These are phyloP conservation scores for Hetaerina americana DNA, from an alignment of 1,140 invertebrate species.

Conservation along the genomic window DNA sequence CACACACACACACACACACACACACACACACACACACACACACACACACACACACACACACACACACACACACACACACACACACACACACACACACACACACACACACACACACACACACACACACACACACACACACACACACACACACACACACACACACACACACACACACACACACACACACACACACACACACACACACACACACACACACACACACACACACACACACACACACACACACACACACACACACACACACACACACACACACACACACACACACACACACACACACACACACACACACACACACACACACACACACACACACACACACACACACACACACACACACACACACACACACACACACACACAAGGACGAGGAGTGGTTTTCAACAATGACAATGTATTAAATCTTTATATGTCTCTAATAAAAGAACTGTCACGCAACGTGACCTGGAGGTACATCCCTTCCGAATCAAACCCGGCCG, in stretches of 20 bases:
- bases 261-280: slow-evolving; percentile 19
- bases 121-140: slow-evolving; percentile 7
- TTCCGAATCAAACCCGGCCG: too few species aligned
- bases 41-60: slow-evolving; percentile 7
- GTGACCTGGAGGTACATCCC: too few species aligned
- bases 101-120: slow-evolving; percentile 7
- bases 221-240: slow-evolving; percentile 17
- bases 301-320: slow-evolving; percentile 16
- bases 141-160: slow-evolving; percentile 7
- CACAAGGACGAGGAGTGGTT: too few species aligned
- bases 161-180: slow-evolving; percentile 7
- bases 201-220: slow-evolving; percentile 18
- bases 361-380: slow-evolving; percentile 14
- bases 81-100: slow-evolving; percentile 7
- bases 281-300: slow-evolving; percentile 17
- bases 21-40: slow-evolving; percentile 10
- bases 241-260: slow-evolving; percentile 17
- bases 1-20: slow-evolving; percentile 14
- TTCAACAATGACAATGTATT: too few species aligned
- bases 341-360: slow-evolving; percentile 17
- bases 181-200: slow-evolving; percentile 13
- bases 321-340: slow-evolving; percentile 18
- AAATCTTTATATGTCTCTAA: too few species aligned
- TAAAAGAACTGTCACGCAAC: too few species aligned
- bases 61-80: slow-evolving; percentile 7